Evolutionary conservation across 1,140 invertebrate genomes (phyloP), one percentile per base, ranked within the genome.

Genomic region (Leptinotarsa texana): DNA sequence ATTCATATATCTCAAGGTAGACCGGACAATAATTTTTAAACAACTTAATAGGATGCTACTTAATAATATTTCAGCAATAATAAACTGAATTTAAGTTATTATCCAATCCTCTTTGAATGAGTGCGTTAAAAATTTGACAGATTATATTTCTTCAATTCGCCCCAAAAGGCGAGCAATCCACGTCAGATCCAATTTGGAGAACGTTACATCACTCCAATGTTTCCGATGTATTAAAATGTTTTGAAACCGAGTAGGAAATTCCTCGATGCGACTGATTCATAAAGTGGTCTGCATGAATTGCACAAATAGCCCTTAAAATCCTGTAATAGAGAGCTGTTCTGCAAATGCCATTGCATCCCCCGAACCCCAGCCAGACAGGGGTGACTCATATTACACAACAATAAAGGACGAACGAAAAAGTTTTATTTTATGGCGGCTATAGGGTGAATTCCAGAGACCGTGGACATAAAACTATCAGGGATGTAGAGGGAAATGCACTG

Each of bases 221-320:
- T 57, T 18, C 51, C 51, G n/a, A 57, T 57, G 51, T 57, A 57
- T 57, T 17, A 57, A 57, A 57, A 57, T 57, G 51, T 57, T 57
- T 57, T 42, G 15, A 57, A 57, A 57, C 51, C 51, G 33, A 42
- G 33, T 42, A 57, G 51, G 51, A 57, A 57, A 57, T 57, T 17
- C 51, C 51, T 18, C 33, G 33, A 42, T 42, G 51, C 51, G 51
- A 57, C 51, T 57, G 51, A 57, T 57, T 57, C 51, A 57, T 57
- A 57, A 57, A 57, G 51, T 57, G 51, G 51, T 57, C 51, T 57
- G 51, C 51, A 57, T 57, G 51, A 57, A 57, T 57, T 57, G 51
- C 51, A 18, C 51, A 57, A 57, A 57, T 57, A 57, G 17, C 51
- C 51, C 51, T 57, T 57, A 57, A 57, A 57, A 18, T 57, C 6